A percentile compares a stretch with the other conserved stretches of the same genome.
Evolutionary conservation across 2,888 invertebrate genomes (phyloP).

Genomic region (Caenorhabditis japonica): DNA sequence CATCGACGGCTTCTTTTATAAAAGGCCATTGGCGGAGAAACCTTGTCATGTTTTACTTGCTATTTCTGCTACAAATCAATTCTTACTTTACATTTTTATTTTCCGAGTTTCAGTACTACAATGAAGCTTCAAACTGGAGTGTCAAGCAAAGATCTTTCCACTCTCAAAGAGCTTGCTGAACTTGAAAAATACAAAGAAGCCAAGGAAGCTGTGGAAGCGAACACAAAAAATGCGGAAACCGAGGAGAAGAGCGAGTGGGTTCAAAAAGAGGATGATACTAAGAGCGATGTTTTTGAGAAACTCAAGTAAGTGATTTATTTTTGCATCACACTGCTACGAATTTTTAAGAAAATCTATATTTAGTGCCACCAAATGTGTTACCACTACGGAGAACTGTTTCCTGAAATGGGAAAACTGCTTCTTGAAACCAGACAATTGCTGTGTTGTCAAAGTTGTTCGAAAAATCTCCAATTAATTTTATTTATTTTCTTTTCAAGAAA

Average conservation of each 20-base stretch:
- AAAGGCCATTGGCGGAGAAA: conserved; percentile 27
- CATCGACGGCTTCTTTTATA: conserved; percentile 37
- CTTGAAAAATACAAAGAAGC: conserved; percentile 37
- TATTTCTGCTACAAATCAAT: conserved; percentile 1
- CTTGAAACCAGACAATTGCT: conserved; percentile 48
- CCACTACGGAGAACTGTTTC: conserved; percentile 13
- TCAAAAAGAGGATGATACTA: conserved; percentile 12
- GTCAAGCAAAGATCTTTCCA: conserved; percentile 51
- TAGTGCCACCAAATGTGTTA: conserved; percentile 22
- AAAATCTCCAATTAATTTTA: conserved; percentile 36
- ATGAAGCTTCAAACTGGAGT: conserved; percentile 55
- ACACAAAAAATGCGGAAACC: conserved; percentile 29
- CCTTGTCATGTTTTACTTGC: conserved; percentile 31
- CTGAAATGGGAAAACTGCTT: conserved; percentile 51
- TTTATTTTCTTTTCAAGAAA: not conserved
- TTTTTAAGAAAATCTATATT: conserved; percentile 24
- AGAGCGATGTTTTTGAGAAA: conserved; percentile 10
- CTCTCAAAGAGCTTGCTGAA: conserved; percentile 47
- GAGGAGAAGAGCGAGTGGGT: conserved; percentile 10
- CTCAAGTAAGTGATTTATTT: conserved; percentile 30
- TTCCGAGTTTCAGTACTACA: conserved; percentile 22
- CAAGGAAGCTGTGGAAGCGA: conserved; percentile 19
- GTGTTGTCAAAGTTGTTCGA: conserved; percentile 43
- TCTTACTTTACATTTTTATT: conserved; percentile 1
- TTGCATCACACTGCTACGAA: conserved; percentile 6